A percentile compares a stretch with the other conserved stretches of the same genome.
Conservation (phyloP, 64 coral and sea anemone genomes). For the Hydrozoanthus tunicans region DNA sequence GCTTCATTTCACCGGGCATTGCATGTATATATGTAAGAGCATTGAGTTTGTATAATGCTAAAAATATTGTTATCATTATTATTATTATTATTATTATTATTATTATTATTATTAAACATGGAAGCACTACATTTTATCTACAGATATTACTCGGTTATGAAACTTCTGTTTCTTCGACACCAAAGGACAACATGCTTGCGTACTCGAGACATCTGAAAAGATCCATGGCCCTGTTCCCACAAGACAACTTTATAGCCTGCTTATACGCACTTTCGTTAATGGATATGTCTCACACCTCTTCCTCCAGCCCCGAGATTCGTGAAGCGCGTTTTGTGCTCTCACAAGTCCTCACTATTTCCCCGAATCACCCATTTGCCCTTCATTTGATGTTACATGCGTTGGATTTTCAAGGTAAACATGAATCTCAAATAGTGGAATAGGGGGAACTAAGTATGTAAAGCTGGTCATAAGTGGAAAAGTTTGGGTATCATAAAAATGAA, state of each 20-base stretch:
- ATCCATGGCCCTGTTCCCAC: not conserved
- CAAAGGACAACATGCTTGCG: not conserved
- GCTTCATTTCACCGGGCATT: too few species aligned
- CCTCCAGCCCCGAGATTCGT: not conserved
- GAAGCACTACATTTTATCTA: too few species aligned
- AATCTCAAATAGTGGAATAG: too few species aligned
- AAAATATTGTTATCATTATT: too few species aligned
- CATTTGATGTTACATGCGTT: slow-evolving; percentile 17
- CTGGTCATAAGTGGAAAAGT: not conserved
- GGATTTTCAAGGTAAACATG: slow-evolving; percentile 8
- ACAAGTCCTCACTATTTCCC: not conserved
- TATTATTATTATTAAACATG: too few species aligned
- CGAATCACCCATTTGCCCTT: not conserved
- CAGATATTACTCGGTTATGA: slow-evolving; percentile 4
- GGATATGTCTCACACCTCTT: not conserved
- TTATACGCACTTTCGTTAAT: not conserved
- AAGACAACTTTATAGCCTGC: not conserved
- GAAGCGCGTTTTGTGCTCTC: not conserved
- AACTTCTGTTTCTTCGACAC: not conserved
- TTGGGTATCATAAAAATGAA: not conserved
- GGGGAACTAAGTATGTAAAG: not conserved
- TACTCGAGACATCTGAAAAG: not conserved
- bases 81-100: too few species aligned
- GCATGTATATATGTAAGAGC: too few species aligned
- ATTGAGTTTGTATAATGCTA: too few species aligned